A percentile compares a stretch with the other conserved stretches of the same genome.
Evolutionary conservation across 2,797 vertebrate species (phyloP).

Genomic region (Pterois miles): DNA sequence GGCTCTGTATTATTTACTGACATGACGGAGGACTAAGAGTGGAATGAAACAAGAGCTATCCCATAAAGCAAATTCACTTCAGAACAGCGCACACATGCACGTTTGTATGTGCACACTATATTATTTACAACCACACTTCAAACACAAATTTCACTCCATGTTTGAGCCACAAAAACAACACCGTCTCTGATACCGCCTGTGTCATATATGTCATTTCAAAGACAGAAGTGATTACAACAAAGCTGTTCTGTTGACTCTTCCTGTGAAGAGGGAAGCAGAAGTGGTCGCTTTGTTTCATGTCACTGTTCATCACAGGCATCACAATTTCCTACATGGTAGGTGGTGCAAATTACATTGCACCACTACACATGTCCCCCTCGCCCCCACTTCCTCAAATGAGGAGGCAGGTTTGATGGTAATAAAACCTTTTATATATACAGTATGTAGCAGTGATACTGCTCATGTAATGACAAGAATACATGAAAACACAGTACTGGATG

Average conservation of each 20-base stretch:
- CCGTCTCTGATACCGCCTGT: background rate
- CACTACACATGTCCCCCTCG: constrained; percentile 17
- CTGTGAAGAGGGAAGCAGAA: constrained; percentile 71
- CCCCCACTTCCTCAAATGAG: constrained; percentile 57
- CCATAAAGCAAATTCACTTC: background rate
- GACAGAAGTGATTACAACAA: constrained; percentile 70
- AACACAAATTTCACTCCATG: background rate
- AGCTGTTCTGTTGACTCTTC: constrained; percentile 57
- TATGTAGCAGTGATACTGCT: background rate
- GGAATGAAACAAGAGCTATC: background rate
- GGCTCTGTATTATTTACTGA: constrained; percentile 9
- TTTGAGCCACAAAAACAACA: background rate
- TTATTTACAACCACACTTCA: constrained; percentile 2
- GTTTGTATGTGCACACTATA: background rate
- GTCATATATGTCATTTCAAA: constrained; percentile 43
- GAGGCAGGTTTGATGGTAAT: background rate
- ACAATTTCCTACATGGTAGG: constrained; percentile 63
- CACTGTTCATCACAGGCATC: constrained; percentile 52
- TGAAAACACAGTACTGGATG: background rate
- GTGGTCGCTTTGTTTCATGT: constrained; percentile 67
- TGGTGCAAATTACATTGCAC: constrained; percentile 69
- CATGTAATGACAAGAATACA: background rate
- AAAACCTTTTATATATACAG: background rate
- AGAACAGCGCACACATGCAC: background rate
- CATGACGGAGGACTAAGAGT: background rate